Percentiles rank a stretch among this genome's conserved stretches.
Evolutionary conservation across 2,113 vertebrate species (phyloP).

Genomic region (Pachypanchax playfairii): DNA sequence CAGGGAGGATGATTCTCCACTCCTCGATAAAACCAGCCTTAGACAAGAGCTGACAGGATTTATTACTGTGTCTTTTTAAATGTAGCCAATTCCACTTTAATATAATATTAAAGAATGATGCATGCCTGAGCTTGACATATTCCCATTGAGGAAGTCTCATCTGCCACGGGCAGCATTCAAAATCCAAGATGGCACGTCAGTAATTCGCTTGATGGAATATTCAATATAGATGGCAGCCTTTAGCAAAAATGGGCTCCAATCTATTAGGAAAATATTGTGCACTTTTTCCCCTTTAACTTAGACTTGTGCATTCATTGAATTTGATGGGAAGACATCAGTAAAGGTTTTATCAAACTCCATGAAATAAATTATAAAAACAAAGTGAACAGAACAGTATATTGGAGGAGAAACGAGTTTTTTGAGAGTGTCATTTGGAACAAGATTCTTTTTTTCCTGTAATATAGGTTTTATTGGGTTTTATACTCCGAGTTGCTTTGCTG

Average conservation of each 20-base stretch:
- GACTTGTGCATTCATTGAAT: constrained; percentile 46
- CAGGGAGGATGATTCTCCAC: constrained; percentile 64
- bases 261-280: constrained; percentile 70
- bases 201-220: constrained; percentile 72
- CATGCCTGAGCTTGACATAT: constrained; percentile 58
- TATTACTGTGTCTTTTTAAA: constrained; percentile 77
- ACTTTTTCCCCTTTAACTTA: constrained; percentile 13
- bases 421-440: not conserved
- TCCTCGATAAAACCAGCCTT: constrained; percentile 54
- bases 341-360: constrained; percentile 43
- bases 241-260: constrained; percentile 69
- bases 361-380: constrained; percentile 54
- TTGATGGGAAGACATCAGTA: constrained; percentile 56
- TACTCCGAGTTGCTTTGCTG: not conserved
- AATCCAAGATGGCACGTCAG: constrained; percentile 24
- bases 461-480: not conserved
- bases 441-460: no score
- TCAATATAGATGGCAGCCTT: constrained; percentile 78
- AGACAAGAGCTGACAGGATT: constrained; percentile 70
- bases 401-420: constrained; percentile 3
- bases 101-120: constrained; percentile 82
- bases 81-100: constrained; percentile 82
- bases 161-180: constrained; percentile 45
- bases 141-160: constrained; percentile 42
- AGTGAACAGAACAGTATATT: not conserved